These are phyloP conservation scores for Hoplostethus mediterraneus DNA, from an alignment of 2,797 vertebrate species.

Conservation along the genomic window DNA sequence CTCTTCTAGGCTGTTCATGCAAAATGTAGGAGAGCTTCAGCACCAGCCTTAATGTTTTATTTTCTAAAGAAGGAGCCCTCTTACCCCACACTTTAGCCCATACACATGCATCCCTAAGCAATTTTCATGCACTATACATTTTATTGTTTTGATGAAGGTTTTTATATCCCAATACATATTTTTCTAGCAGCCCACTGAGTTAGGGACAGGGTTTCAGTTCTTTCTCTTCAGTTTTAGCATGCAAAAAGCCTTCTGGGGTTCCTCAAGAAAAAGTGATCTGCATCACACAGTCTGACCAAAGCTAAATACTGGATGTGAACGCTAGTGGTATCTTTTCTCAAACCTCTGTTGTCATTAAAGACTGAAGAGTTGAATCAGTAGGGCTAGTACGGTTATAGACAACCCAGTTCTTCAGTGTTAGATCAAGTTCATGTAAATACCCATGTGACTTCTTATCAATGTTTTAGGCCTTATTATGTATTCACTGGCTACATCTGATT, in stretches of 20 bases:
- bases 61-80: not conserved
- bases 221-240: not conserved
- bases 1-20: not conserved
- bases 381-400: conserved; percentile 36
- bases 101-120: not conserved
- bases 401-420: conserved; percentile 19
- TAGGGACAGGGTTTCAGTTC: not conserved
- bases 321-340: conserved; percentile 55
- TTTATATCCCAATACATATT: not conserved
- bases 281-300: conserved; percentile 37
- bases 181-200: not conserved
- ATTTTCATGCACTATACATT: not conserved
- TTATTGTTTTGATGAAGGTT: not conserved
- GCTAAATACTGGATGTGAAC: conserved; percentile 59
- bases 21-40: conserved; percentile 3
- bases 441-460: not conserved
- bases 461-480: not conserved
- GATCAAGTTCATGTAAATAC: not conserved
- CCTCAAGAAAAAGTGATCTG: conserved; percentile 29
- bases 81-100: too few relatives aligned
- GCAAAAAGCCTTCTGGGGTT: not conserved
- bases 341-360: conserved; percentile 67
- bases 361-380: conserved; percentile 53
- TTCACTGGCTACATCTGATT: not conserved
- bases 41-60: not conserved